phyloP scores from a whole-genome alignment of 2,888 invertebrate genomes.

The Asteroscopus sphinx region DNA sequence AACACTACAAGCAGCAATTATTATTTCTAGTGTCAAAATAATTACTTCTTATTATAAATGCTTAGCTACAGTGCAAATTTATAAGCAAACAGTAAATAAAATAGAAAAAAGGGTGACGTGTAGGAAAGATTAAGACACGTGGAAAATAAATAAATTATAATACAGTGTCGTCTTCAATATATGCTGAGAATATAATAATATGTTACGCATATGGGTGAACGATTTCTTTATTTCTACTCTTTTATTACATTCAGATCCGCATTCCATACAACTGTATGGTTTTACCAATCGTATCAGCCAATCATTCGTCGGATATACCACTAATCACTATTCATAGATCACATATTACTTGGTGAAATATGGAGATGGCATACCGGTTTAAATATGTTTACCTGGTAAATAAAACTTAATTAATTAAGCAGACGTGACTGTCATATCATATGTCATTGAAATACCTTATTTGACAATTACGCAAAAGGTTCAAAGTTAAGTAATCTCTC shows the following conservation, averaged over 20 bases:
- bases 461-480: conserved; percentile 14
- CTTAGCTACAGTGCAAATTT: conserved; percentile 4
- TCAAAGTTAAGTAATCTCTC: conserved; percentile 2
- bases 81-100: too few species aligned
- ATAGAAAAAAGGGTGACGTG: not conserved
- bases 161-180: conserved; percentile 11
- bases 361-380: conserved; percentile 53
- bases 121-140: conserved; percentile 7
- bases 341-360: conserved; percentile 45
- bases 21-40: too few species aligned
- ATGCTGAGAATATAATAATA: conserved; percentile 43
- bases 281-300: conserved; percentile 44
- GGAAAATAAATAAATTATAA: conserved; percentile 8
- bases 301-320: conserved; percentile 16
- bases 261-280: conserved; percentile 60
- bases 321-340: conserved; percentile 56
- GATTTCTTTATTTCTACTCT: conserved; percentile 43
- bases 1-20: too few species aligned
- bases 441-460: conserved; percentile 19
- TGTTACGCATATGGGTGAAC: conserved; percentile 34
- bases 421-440: conserved; percentile 22
- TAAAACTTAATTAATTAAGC: conserved; percentile 34
- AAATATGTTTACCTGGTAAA: conserved; percentile 34
- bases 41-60: too few species aligned
- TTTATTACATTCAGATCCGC: conserved; percentile 56